A percentile compares a stretch with the other conserved stretches of the same genome.
Evolutionary conservation across 2,797 vertebrate genomes (phyloP).

Genomic region (Sebastes cheni): DNA sequence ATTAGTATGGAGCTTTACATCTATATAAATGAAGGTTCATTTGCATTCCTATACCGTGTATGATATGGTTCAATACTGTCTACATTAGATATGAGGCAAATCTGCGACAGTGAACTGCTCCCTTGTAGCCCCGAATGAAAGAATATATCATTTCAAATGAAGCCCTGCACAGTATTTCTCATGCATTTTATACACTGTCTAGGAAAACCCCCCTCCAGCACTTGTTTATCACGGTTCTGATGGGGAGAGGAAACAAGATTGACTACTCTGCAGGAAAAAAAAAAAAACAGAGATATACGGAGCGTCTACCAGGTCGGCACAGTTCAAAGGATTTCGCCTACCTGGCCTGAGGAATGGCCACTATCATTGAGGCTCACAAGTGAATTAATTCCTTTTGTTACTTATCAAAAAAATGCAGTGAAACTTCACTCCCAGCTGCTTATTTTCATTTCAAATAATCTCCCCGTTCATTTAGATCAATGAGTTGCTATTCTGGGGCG

Average conservation of each 20-base stretch:
- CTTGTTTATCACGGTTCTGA: slow-evolving; percentile 61
- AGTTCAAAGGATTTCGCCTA: slow-evolving; percentile 60
- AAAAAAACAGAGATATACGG: slow-evolving; percentile 17
- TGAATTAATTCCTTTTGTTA: slow-evolving; percentile 75
- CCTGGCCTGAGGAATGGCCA: slow-evolving; percentile 50
- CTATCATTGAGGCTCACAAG: slow-evolving; percentile 52
- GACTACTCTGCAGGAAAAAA: slow-evolving; percentile 45
- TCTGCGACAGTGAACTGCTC: slow-evolving; percentile 20
- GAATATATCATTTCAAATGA: slow-evolving; percentile 46
- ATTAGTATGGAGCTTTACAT: not conserved
- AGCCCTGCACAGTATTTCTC: slow-evolving; percentile 32
- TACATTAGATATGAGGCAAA: slow-evolving; percentile 23
- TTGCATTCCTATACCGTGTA: slow-evolving; percentile 25
- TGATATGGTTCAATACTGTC: slow-evolving; percentile 7
- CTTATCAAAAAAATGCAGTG: slow-evolving; percentile 67
- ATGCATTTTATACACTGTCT: slow-evolving; percentile 37
- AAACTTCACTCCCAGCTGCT: slow-evolving; percentile 71
- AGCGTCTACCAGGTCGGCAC: slow-evolving; percentile 55
- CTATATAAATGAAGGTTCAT: slow-evolving; percentile 2
- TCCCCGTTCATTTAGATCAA: slow-evolving; percentile 61
- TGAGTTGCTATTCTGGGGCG: slow-evolving; percentile 61
- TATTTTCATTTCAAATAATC: slow-evolving; percentile 77
- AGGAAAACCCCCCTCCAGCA: slow-evolving; percentile 36
- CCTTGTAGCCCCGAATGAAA: slow-evolving; percentile 33
- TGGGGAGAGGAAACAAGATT: slow-evolving; percentile 52